A percentile compares a stretch with the other conserved stretches of the same genome.
phyloP scores from a whole-genome alignment of 2,797 vertebrate species.

The Fistularia commersonii region DNA sequence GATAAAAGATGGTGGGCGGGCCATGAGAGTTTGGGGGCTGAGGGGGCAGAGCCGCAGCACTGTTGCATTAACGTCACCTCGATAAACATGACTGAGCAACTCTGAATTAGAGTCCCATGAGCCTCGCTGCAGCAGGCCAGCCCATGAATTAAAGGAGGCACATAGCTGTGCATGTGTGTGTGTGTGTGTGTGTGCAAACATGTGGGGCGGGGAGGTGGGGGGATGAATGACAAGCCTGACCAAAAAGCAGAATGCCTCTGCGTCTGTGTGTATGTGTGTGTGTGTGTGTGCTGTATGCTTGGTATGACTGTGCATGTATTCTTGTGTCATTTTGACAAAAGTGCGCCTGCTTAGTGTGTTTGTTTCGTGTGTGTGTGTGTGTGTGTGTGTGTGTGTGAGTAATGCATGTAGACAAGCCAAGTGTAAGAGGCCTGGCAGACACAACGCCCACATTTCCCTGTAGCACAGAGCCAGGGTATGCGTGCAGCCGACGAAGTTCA shows the following conservation, averaged over 20 bases:
- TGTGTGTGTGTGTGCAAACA: conserved; percentile 6
- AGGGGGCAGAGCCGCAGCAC: conserved; percentile 14
- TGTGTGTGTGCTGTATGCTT: too few species aligned
- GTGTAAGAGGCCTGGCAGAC: conserved; percentile 74
- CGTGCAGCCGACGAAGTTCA: conserved; percentile 64
- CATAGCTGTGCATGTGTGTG: conserved; percentile 5
- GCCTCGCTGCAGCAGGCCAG: conserved; percentile 34
- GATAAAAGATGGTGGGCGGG: conserved; percentile 18
- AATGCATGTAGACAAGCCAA: conserved; percentile 71
- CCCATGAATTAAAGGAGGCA: conserved; percentile 15
- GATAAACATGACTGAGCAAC: conserved; percentile 44
- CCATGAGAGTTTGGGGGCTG: conserved; percentile 8
- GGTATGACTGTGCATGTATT: conserved; percentile 3
- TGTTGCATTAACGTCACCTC: conserved; percentile 39
- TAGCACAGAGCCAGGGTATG: conserved; percentile 60
- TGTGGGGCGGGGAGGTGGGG: neutral
- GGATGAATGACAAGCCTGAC: neutral
- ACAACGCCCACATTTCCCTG: conserved; percentile 69
- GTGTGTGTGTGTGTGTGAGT: conserved; percentile 41
- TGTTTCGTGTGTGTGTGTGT: conserved; percentile 21
- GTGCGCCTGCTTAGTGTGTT: conserved; percentile 6
- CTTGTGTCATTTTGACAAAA: too few species aligned
- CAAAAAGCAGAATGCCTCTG: conserved; percentile 7
- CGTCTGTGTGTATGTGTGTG: conserved; percentile 15
- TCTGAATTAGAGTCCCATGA: conserved; percentile 40